phyloP scores from a whole-genome alignment of 2,113 vertebrate genomes.

The Mastomys natalensis region DNA sequence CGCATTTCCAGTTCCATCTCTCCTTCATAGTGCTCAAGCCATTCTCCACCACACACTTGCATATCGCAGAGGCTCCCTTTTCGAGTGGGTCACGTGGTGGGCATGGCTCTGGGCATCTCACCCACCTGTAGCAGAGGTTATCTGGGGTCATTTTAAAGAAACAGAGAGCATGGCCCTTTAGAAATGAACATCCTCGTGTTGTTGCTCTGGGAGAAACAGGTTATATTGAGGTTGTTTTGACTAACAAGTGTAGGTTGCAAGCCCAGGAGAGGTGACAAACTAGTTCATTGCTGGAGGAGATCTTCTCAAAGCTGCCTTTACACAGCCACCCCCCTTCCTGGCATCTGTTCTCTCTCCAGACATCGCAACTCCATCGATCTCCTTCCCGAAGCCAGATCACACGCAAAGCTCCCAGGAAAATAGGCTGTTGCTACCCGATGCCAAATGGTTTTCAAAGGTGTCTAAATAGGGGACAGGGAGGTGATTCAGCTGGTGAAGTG shows the following conservation, averaged over 20 bases:
- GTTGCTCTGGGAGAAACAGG: slow-evolving; percentile 49
- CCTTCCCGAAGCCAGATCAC: not conserved
- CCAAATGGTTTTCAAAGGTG: not conserved
- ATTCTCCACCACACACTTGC: not conserved
- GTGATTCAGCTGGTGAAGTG: not conserved
- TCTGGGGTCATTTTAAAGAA: slow-evolving; percentile 12
- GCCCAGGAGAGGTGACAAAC: not conserved
- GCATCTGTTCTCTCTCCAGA: not conserved
- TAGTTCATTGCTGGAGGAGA: not conserved
- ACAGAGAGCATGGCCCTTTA: slow-evolving; percentile 21
- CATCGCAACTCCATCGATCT: not conserved
- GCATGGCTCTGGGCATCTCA: too few species aligned
- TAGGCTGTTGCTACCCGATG: accelerated
- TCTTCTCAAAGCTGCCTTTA: not conserved
- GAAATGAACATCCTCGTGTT: slow-evolving; percentile 10
- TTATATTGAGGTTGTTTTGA: slow-evolving; percentile 55
- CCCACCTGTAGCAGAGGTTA: not conserved
- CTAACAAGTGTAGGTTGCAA: slow-evolving; percentile 61
- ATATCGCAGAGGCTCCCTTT: not conserved
- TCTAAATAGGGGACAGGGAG: not conserved
- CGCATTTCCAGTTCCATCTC: not conserved
- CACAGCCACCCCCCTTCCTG: not conserved
- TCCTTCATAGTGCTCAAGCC: not conserved
- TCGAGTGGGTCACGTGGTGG: too few species aligned
- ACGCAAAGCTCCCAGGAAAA: not conserved